Percentiles rank a stretch among this genome's conserved stretches.
phyloP scores from a whole-genome alignment of 2,797 vertebrate genomes.

The Scolopax rusticola region DNA sequence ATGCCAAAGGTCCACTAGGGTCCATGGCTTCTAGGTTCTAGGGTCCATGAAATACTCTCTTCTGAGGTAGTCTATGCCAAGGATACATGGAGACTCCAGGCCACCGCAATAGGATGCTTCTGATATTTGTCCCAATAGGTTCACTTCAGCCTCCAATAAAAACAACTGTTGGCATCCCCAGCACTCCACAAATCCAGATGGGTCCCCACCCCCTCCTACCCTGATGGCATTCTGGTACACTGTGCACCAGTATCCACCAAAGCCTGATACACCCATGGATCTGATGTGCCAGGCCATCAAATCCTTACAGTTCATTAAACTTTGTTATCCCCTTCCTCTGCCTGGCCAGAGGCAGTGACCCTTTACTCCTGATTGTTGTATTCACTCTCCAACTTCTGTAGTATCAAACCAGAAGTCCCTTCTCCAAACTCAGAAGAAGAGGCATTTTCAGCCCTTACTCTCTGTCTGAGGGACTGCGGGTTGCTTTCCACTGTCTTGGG shows the following conservation, averaged over 20 bases:
- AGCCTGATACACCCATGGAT: not conserved
- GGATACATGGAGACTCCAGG: not conserved
- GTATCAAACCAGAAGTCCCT: not conserved
- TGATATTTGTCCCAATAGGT: not conserved
- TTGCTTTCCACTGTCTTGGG: not conserved
- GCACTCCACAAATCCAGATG: not conserved
- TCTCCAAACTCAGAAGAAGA: not conserved
- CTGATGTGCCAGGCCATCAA: fast-evolving
- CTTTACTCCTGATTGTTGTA: not conserved
- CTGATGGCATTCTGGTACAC: not conserved
- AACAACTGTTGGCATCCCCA: not conserved
- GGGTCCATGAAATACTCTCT: not conserved
- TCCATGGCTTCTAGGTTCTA: not conserved
- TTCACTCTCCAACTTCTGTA: not conserved
- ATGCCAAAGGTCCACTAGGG: not conserved
- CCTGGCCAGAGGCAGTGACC: not conserved
- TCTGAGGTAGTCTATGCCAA: not conserved
- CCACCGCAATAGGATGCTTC: not conserved
- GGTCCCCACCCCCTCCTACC: not conserved
- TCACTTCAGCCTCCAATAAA: not conserved
- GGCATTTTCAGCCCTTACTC: not conserved
- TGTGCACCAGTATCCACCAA: not conserved
- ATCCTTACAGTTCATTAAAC: not conserved
- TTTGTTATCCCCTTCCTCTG: not conserved
- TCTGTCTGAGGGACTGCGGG: not conserved